Percentiles rank a stretch among this genome's conserved stretches.
These are phyloP conservation scores for Zaprionus davidi DNA, from an alignment of 1,140 invertebrate genomes.

Conservation along the genomic window DNA sequence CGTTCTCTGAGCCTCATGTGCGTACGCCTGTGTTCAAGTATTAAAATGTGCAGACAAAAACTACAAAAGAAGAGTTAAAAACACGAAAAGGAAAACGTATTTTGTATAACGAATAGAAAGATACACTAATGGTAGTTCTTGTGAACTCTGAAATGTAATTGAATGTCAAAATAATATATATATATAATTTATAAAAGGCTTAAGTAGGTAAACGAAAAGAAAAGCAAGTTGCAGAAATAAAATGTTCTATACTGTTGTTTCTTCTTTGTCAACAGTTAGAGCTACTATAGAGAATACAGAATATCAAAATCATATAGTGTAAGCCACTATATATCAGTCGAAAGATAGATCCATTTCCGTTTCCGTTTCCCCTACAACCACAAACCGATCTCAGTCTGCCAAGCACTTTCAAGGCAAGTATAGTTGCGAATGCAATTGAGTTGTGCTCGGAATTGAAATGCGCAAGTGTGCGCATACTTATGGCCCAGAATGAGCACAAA, in stretches of 20 bases:
- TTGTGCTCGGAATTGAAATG: background rate
- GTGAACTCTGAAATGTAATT: background rate
- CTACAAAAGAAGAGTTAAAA: constrained; percentile 44
- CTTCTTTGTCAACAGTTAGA: no score
- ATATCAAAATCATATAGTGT: background rate
- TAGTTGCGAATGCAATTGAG: background rate
- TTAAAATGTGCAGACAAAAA: constrained; percentile 66
- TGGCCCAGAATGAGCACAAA: constrained; percentile 13
- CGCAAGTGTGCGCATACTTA: constrained; percentile 23
- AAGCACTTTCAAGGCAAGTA: background rate
- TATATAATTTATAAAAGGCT: background rate
- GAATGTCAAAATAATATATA: background rate
- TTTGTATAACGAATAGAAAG: background rate
- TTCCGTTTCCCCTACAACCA: background rate
- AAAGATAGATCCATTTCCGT: background rate
- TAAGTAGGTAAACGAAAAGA: no score
- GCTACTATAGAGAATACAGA: background rate
- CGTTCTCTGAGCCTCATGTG: constrained; percentile 46
- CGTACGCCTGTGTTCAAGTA: constrained; percentile 72
- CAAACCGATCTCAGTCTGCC: background rate
- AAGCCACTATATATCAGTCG: background rate
- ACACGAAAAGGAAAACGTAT: background rate
- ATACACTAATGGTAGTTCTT: background rate
- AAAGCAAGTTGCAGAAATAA: no score
- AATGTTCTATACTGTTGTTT: background rate